Percentiles rank a stretch among this genome's conserved stretches.
These are phyloP conservation scores for Zosterops japonicus DNA, from an alignment of 2,113 vertebrate species.

Conservation along the genomic window DNA sequence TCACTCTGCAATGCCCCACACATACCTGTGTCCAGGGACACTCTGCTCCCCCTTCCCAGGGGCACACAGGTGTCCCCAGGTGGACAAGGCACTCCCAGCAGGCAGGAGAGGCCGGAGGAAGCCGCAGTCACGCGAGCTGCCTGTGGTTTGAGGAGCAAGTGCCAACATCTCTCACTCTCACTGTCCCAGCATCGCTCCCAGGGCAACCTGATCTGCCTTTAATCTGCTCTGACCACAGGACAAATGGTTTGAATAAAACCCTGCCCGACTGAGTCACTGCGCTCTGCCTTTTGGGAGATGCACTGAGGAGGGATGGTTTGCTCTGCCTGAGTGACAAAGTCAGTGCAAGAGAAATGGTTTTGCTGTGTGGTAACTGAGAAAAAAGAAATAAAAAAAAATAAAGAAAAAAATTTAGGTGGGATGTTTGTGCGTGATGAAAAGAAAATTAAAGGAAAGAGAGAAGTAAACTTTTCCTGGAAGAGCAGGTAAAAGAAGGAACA, in stretches of 20 bases:
- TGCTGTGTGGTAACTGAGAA: constrained; percentile 82
- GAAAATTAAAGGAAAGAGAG: constrained; percentile 7
- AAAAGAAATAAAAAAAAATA: not conserved
- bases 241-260: constrained; percentile 92
- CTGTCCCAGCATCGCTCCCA: constrained; percentile 72
- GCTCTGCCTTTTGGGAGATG: constrained; percentile 72
- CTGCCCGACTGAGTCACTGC: constrained; percentile 84
- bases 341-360: constrained; percentile 85
- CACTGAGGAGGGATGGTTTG: constrained; percentile 82
- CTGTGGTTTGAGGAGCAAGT: constrained; percentile 75
- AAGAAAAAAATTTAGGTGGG: constrained; percentile 42
- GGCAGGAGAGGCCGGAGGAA: constrained; percentile 15
- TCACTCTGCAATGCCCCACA: rapidly evolving
- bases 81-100: not conserved
- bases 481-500: not conserved
- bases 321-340: constrained; percentile 87
- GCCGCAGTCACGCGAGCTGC: constrained; percentile 76
- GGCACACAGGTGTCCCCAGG: constrained; percentile 69
- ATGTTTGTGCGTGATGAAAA: constrained; percentile 31
- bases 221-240: constrained; percentile 80
- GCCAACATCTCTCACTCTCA: constrained; percentile 83
- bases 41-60: not conserved
- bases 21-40: not conserved
- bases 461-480: constrained; percentile 40
- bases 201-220: constrained; percentile 82